Base-by-base conservation (phyloP, 2,888 invertebrate genomes). In the Polylopha cassiicola region DNA sequence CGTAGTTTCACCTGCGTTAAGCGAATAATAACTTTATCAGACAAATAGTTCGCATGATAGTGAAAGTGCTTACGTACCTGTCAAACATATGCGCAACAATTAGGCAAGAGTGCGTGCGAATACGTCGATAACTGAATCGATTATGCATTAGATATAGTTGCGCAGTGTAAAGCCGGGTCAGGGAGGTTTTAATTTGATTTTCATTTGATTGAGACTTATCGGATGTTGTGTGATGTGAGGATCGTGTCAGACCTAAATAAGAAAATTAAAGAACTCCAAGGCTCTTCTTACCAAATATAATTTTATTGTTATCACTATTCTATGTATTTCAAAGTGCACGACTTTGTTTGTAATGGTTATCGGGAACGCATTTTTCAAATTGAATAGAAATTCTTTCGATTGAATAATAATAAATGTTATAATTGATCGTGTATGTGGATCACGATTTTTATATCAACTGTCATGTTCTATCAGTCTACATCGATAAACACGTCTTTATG, bases 1-100 rank as follows among this genome's bases (percentile, higher is more conserved):
- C 57, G 52, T 58, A 53, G 59, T 73, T 58, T 69, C 73, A 65
- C 67, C 61, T 61, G 62, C 54, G 60, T 56, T 51, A 51, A 48
- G 47, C 22, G 17, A 24, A 16, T 37, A 24, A 30, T 23, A 23
- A 23, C 30, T 29, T 28, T 18, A 42, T 37, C 22, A 39, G 37
- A 44, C 37, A 22, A 22, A 23, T 23, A 33, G 43, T 36, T 17
- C 13, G 29, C n/a, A 9, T 18, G 29, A 66, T 60, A 68, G 73
- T 66, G 73, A 75, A 74, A 75, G 72, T 70, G 46, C 17, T 49
- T 51, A 46, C 47, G 51, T 53, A 47, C 48, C 48, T 30, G 28
- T 36, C 36, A 41, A 36, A 29, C 29, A 13, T 14, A 20, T 31
- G 9, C 30, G 46, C 36, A 44, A 48, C 36, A 46, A 43, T 43